These are phyloP conservation scores for Octonoba sinensis DNA, from an alignment of 2,888 invertebrate genomes.

Conservation along the genomic window DNA sequence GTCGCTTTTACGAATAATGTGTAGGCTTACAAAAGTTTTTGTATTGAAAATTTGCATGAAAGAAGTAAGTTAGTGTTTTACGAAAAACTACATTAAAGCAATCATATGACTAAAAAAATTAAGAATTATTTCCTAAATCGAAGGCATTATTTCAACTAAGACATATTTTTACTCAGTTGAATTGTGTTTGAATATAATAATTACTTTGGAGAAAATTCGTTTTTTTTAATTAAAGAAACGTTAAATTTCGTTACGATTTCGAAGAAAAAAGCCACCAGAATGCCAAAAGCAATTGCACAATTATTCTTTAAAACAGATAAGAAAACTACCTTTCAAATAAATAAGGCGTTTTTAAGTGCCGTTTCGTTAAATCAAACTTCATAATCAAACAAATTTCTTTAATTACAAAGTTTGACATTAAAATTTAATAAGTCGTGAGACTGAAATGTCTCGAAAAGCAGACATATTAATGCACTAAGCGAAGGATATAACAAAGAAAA, in stretches of 20 bases:
- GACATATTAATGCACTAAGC: constrained; percentile 6
- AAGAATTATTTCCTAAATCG: too few relatives aligned
- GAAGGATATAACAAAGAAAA: constrained; percentile 4
- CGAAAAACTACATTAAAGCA: too few relatives aligned
- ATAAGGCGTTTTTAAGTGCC: neutral
- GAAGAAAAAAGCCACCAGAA: too few relatives aligned
- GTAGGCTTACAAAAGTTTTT: too few relatives aligned
- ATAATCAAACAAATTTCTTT: constrained; percentile 31
- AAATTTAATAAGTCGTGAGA: constrained; percentile 41
- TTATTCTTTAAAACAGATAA: too few relatives aligned
- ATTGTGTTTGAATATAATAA: neutral
- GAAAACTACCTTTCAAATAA: too few relatives aligned
- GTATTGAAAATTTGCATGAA: too few relatives aligned
- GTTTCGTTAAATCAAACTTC: constrained; percentile 10
- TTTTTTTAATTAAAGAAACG: neutral
- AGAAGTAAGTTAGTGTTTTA: too few relatives aligned
- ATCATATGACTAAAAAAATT: too few relatives aligned
- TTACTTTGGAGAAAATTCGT: neutral
- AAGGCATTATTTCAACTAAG: neutral
- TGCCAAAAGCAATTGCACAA: too few relatives aligned
- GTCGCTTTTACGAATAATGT: too few relatives aligned
- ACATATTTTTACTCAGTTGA: neutral
- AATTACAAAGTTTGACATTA: constrained; percentile 33
- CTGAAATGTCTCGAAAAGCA: constrained; percentile 3
- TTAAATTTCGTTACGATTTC: too few relatives aligned